Evolutionary conservation across 1,140 invertebrate genomes (phyloP), one percentile per base, ranked within the genome.

Genomic region (Eueides isabella): DNA sequence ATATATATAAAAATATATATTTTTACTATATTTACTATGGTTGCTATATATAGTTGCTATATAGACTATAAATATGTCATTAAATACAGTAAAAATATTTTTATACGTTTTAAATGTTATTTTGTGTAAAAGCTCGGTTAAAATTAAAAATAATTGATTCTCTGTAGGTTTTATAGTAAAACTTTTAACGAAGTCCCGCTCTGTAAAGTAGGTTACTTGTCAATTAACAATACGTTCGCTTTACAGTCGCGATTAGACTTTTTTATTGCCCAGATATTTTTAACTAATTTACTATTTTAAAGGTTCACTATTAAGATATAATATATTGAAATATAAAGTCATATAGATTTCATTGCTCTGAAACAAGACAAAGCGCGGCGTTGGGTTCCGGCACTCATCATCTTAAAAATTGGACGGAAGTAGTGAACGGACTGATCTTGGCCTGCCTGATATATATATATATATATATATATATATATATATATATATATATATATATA

Each of bases 121-220:
- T 16, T 55, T 9, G 23, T 23, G 2, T 55, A 55, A 55, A 55
- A 26, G 7, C 19, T 55, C 3, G 23, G 23, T 44, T 55, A 55
- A 55, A 55, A 19, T 55, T 26, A 55, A 55, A 55, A 55, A 55
- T 19, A 55, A 55, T 19, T 44, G 29, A 55, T 44, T 31, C 29
- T 31, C 30, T 16, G 67, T 30, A 55, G 29, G 19, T 48, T 44
- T 67, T 44, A 41, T 29, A 41, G 23, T 44, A 16, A 67, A 67
- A 67, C 66, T 68, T 67, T 68, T 68, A 68, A 68, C 48, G 48
- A 68, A 68, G 41, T 30, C 29, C 44, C 26, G 35, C 9, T 48
- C 41, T 30, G 19, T 55, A 23, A 68, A 68, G 44, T 68, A 55
- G 67, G 67, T 55, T 68, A 55, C 41, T 68, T 48, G 67, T 55